These are phyloP conservation scores for Oligia latruncula DNA, from an alignment of 2,888 invertebrate genomes.

Conservation along the genomic window DNA sequence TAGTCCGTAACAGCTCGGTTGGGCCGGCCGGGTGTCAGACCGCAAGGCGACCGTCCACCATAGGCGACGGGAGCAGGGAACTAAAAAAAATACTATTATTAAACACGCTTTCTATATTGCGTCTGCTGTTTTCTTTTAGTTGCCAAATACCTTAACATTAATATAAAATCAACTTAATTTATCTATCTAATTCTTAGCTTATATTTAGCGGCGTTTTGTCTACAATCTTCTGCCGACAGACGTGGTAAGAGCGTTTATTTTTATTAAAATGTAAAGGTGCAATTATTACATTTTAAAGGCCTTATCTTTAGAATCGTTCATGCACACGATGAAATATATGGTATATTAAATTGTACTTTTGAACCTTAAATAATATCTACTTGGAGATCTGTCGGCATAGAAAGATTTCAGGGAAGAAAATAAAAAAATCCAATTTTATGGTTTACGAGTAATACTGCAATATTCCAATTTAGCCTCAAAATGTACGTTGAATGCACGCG, in stretches of 20 bases:
- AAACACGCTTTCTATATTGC: slow-evolving; percentile 40
- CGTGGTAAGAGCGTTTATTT: slow-evolving; percentile 4
- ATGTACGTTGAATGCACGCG: slow-evolving; percentile 31
- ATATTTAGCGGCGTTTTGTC: slow-evolving; percentile 17
- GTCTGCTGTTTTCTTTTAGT: slow-evolving; percentile 28
- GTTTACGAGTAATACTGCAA: slow-evolving; percentile 38
- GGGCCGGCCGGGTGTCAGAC: slow-evolving; percentile 78
- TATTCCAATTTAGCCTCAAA: slow-evolving; percentile 52
- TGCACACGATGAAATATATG: slow-evolving; percentile 8
- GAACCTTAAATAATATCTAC: slow-evolving; percentile 15
- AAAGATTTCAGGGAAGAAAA: slow-evolving; percentile 19
- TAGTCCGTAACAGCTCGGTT: slow-evolving; percentile 62
- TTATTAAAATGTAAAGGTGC: slow-evolving; percentile 5
- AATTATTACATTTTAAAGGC: slow-evolving; percentile 6
- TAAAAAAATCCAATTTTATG: slow-evolving; percentile 5
- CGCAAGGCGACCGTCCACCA: slow-evolving; percentile 79
- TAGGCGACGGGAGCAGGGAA: slow-evolving; percentile 83
- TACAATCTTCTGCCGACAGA: slow-evolving; percentile 40
- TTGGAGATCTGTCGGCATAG: slow-evolving; percentile 33
- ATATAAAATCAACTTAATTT: slow-evolving; percentile 17
- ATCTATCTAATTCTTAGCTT: slow-evolving; percentile 30
- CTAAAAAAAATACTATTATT: slow-evolving; percentile 74
- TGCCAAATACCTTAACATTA: slow-evolving; percentile 27
- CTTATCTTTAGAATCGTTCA: not conserved
- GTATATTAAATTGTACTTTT: slow-evolving; percentile 55